phyloP scores from a whole-genome alignment of 2,888 invertebrate species.

The Thalpophila matura region DNA sequence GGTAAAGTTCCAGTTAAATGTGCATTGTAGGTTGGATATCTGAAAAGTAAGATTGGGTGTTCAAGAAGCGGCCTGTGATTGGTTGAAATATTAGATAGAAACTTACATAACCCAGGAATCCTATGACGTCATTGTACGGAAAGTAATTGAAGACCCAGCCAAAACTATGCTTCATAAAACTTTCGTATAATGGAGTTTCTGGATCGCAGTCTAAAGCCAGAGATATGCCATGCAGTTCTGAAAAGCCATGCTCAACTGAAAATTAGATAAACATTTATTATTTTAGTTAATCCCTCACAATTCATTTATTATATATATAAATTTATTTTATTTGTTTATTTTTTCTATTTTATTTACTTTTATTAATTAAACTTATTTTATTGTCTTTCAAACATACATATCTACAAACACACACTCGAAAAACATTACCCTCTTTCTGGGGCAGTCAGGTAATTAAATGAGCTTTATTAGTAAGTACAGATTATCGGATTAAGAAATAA shows the following conservation, averaged over 20 bases:
- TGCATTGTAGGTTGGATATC: conserved; percentile 90
- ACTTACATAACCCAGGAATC: conserved; percentile 68
- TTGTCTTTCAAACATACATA: too few species aligned
- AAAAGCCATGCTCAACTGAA: conserved; percentile 77
- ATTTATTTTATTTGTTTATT: too few species aligned
- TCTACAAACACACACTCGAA: too few species aligned
- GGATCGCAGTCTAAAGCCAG: conserved; percentile 70
- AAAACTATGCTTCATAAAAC: conserved; percentile 65
- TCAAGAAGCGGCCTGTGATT: too few species aligned
- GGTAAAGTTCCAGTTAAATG: conserved; percentile 93
- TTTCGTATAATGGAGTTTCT: conserved; percentile 64
- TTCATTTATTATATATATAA: neutral
- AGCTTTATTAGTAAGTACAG: too few species aligned
- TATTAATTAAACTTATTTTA: too few species aligned
- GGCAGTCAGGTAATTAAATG: too few species aligned
- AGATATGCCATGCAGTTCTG: conserved; percentile 68
- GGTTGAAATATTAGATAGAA: neutral
- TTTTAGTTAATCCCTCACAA: neutral
- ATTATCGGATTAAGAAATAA: too few species aligned
- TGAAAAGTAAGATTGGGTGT: conserved; percentile 59
- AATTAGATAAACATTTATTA: conserved; percentile 22
- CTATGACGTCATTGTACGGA: conserved; percentile 67
- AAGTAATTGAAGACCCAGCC: conserved; percentile 71
- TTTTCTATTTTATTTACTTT: neutral
- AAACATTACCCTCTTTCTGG: too few species aligned